phyloP scores from a whole-genome alignment of 2,888 invertebrate genomes.

The Chymomyza amoena region DNA sequence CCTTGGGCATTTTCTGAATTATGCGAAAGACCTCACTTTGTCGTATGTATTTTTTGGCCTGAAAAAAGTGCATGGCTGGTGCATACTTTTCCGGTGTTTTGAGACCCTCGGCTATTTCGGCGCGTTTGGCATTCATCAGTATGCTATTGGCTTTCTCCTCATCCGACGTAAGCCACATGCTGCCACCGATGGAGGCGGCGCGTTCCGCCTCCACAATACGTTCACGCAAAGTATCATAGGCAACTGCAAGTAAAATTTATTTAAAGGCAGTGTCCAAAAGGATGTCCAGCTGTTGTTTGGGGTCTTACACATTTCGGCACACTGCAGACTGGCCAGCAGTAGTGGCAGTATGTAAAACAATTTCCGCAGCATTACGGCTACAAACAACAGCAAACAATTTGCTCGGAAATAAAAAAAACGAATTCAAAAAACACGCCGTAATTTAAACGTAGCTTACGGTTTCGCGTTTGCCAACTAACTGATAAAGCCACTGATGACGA shows the following conservation, averaged over 20 bases:
- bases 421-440: not conserved
- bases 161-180: slow-evolving; percentile 72
- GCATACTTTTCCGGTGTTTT: slow-evolving; percentile 79
- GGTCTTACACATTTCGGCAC: slow-evolving; percentile 25
- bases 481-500: slow-evolving; percentile 46
- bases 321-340: slow-evolving; percentile 26
- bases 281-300: not conserved
- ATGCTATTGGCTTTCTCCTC: slow-evolving; percentile 77
- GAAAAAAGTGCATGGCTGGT: slow-evolving; percentile 81
- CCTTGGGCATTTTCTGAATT: slow-evolving; percentile 82
- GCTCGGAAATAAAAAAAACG: not conserved
- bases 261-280: not conserved
- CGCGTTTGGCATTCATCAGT: slow-evolving; percentile 77
- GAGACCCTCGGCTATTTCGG: slow-evolving; percentile 74
- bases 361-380: slow-evolving; percentile 31
- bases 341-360: slow-evolving; percentile 26
- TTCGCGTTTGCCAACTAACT: slow-evolving; percentile 42
- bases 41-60: slow-evolving; percentile 80
- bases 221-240: slow-evolving; percentile 76
- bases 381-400: not conserved
- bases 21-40: slow-evolving; percentile 81
- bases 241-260: slow-evolving; percentile 39
- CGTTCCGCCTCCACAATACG: slow-evolving; percentile 77
- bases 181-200: slow-evolving; percentile 72
- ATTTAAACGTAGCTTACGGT: slow-evolving; percentile 9